These are phyloP conservation scores for Ramphastos sulfuratus DNA, from an alignment of 2,113 vertebrate genomes.

Conservation along the genomic window DNA sequence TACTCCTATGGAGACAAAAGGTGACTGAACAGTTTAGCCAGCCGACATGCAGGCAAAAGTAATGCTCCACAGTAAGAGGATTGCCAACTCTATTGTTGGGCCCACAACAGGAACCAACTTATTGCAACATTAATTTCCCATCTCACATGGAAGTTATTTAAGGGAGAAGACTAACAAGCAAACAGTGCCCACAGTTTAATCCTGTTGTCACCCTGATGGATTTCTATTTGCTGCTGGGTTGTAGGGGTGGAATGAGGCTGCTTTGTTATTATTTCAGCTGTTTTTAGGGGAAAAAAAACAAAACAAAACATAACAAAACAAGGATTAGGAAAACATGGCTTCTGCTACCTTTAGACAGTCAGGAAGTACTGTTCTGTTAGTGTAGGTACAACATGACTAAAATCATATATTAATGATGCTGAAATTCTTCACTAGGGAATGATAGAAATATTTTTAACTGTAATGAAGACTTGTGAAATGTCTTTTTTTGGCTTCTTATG, in stretches of 20 bases:
- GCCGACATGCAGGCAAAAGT: not conserved
- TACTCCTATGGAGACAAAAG: conserved; percentile 45
- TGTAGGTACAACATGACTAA: conserved; percentile 40
- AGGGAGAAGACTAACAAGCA: conserved; percentile 39
- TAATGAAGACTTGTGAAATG: conserved; percentile 24
- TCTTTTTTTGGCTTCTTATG: not conserved
- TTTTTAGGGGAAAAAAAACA: not conserved
- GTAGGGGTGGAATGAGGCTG: conserved; percentile 11
- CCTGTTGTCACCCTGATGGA: conserved; percentile 56
- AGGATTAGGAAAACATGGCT: conserved; percentile 32
- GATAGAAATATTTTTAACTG: conserved; percentile 35
- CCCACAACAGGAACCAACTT: conserved; percentile 45
- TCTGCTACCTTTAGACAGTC: conserved; percentile 31
- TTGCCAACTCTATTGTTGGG: conserved; percentile 44
- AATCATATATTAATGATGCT: conserved; percentile 36
- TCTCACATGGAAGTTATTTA: conserved; percentile 49
- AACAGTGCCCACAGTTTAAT: conserved; percentile 42
- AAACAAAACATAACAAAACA: not conserved
- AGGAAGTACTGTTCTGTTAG: not conserved
- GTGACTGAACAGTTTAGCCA: conserved; percentile 55
- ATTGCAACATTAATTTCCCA: conserved; percentile 54
- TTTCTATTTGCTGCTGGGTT: conserved; percentile 50
- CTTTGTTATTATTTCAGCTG: conserved; percentile 41
- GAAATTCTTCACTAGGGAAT: conserved; percentile 17
- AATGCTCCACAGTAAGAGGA: conserved; percentile 44